Conservation (phyloP, 1,140 invertebrate species). For the Triops cancriformis region DNA sequence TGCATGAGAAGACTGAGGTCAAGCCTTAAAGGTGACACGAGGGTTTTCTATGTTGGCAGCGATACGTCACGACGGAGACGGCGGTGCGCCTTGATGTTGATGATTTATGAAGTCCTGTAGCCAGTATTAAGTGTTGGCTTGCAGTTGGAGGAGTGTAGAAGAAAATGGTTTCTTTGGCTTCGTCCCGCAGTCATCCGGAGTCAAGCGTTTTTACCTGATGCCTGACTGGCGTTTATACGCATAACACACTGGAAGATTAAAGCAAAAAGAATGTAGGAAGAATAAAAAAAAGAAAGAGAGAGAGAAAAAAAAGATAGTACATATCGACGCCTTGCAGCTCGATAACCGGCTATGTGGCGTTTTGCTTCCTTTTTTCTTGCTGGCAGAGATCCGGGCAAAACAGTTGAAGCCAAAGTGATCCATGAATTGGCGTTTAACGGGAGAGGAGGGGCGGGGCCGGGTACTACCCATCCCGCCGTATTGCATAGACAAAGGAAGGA, state of each 20-base stretch:
- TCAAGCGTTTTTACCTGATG: constrained; percentile 13
- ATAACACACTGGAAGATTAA: not conserved
- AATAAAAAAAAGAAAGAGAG: too few species aligned
- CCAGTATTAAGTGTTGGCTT: not conserved
- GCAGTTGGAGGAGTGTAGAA: not conserved
- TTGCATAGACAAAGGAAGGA: constrained; percentile 10
- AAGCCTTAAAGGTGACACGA: constrained; percentile 4
- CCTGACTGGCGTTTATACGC: not conserved
- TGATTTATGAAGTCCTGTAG: not conserved
- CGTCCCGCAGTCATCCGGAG: constrained; percentile 2
- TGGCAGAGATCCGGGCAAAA: not conserved
- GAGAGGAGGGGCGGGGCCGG: not conserved
- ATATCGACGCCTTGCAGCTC: not conserved
- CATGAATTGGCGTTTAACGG: constrained; percentile 13
- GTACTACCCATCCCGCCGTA: not conserved
- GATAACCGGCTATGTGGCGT: not conserved
- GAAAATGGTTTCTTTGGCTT: constrained; percentile 1
- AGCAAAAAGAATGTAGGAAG: too few species aligned
- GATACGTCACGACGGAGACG: constrained; percentile 8
- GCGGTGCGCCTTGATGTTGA: constrained; percentile 8
- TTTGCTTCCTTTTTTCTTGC: not conserved
- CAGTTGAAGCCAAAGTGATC: not conserved
- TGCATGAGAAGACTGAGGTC: constrained; percentile 9
- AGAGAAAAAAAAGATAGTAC: not conserved
- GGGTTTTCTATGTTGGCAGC: constrained; percentile 9